Evolutionary conservation across 2,797 vertebrate species (phyloP).

Genomic region (Columba guinea): DNA sequence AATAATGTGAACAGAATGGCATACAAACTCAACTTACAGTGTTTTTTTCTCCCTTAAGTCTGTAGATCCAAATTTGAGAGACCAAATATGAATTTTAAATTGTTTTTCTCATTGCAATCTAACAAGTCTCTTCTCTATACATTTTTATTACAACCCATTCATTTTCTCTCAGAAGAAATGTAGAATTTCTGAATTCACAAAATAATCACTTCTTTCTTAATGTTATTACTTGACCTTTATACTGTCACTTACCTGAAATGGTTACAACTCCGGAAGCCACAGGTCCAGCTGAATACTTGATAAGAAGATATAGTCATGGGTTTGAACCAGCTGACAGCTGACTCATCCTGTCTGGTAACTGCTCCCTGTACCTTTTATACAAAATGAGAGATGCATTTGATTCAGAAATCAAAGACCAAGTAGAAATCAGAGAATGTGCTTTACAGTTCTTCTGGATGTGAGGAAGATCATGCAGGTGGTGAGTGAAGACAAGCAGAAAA

Average conservation of each 20-base stretch:
- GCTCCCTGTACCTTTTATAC: neutral
- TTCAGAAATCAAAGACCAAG: neutral
- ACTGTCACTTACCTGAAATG: neutral
- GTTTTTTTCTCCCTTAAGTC: neutral
- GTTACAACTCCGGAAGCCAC: neutral
- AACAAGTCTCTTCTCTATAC: neutral
- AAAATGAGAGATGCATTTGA: neutral
- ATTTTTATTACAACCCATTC: neutral
- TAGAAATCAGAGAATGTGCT: neutral
- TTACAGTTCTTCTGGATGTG: neutral
- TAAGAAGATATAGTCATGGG: neutral
- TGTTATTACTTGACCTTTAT: neutral
- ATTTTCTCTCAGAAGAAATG: neutral
- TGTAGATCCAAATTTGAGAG: conserved; percentile 4
- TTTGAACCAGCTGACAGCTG: neutral
- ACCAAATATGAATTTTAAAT: conserved; percentile 9
- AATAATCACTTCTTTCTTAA: neutral
- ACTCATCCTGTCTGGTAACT: neutral
- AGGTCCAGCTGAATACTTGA: neutral
- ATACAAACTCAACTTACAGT: neutral
- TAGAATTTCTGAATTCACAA: neutral
- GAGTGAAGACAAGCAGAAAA: neutral
- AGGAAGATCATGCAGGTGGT: neutral
- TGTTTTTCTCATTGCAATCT: conserved; percentile 1
- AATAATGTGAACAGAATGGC: conserved; percentile 43